Base-by-base conservation (phyloP, 1,140 invertebrate species). In the Coelopa frigida region DNA sequence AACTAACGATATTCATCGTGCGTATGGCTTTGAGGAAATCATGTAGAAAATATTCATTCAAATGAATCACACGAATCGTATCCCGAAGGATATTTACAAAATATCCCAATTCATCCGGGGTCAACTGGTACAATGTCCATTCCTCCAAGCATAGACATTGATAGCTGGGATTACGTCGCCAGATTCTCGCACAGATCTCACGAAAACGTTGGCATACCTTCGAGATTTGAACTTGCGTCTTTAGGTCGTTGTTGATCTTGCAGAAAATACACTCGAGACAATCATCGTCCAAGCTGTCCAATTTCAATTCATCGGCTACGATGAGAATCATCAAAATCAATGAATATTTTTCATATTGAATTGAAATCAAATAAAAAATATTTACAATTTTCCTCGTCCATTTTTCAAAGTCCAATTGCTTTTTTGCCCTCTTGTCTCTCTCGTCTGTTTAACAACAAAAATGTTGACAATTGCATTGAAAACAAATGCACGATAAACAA, bases 211-310 rank as follows among this genome's bases (percentile, higher is more conserved):
- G 47, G 27, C 61, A 64, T 6, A 46, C 51, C 21, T 42, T 27
- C 1, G 61, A 52, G 12, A 64, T 51, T 18, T 56, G 51, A 14
- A 64, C 48, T 31, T 64, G 57, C 7, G 54, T 50, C 10, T 46
- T 52, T 8, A 64, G 39, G 46, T 64, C 57, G 20, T 50, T 51
- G 20, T 50, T 51, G 15, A 64, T 35, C 3, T 55, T 42, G 17
- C 56, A 51, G 21, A 64, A 58, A 37, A 64, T 58, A 29, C 54
- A 49, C 10, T 54, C 53, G 18, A 64, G 51, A 23, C 61, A 64
- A 48, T 64, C 61, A 49, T 64, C 53, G 32, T 64, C 56, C 4
- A 64, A n/a, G 8, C 40, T 23, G 12, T n/a, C n/a, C n/a, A n/a
- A n/a, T n/a, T n/a, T n/a, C n/a, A n/a, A n/a, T n/a, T n/a, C n/a